A percentile compares a stretch with the other conserved stretches of the same genome.
These are phyloP conservation scores for Acanthisitta chloris DNA, from an alignment of 2,113 vertebrate genomes.

Conservation along the genomic window DNA sequence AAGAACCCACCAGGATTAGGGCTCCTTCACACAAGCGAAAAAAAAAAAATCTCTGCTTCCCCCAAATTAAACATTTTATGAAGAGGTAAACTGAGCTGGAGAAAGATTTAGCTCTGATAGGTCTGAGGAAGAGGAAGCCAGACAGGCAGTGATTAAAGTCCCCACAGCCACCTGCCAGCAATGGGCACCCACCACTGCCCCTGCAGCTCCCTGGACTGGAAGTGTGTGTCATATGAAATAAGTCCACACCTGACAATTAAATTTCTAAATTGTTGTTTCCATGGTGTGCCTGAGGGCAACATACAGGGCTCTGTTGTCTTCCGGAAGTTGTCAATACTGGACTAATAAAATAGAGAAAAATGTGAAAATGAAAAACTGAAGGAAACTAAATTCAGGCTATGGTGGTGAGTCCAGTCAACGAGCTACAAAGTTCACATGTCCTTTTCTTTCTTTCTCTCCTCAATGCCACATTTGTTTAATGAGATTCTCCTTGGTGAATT, in stretches of 20 bases:
- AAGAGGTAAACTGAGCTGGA: not conserved
- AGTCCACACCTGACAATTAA: not conserved
- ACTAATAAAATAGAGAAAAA: not conserved
- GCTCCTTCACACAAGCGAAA: not conserved
- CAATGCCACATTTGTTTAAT: not conserved
- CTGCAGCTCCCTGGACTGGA: not conserved
- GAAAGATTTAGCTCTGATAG: not conserved
- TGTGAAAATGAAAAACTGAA: not conserved
- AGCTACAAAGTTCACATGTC: not conserved
- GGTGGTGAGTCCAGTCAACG: not conserved
- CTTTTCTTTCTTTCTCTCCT: not conserved
- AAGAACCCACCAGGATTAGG: not conserved
- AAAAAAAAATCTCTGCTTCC: not conserved
- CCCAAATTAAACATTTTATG: not conserved
- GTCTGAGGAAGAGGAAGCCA: not conserved
- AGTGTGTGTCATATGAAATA: fast-evolving
- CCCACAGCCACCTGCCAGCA: not conserved
- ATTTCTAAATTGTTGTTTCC: not conserved
- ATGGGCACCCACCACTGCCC: not conserved
- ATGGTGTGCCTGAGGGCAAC: not conserved
- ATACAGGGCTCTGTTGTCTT: not conserved
- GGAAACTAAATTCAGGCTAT: not conserved
- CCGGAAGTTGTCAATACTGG: not conserved
- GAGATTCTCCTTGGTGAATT: not conserved
- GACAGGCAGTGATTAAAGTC: not conserved